These are phyloP conservation scores for Collichthys lucidus DNA, from an alignment of 2,113 vertebrate species.

Conservation along the genomic window DNA sequence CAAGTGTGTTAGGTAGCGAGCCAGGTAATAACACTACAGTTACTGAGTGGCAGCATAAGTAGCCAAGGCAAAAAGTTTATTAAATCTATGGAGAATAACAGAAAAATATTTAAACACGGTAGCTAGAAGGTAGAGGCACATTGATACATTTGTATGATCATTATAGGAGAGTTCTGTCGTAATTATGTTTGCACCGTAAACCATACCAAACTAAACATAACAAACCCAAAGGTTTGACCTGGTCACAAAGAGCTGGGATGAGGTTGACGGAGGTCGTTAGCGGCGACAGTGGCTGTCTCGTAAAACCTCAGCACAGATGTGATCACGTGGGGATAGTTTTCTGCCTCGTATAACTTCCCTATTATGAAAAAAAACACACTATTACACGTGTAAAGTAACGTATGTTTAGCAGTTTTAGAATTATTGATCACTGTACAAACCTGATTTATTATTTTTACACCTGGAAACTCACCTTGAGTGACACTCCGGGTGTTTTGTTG, in stretches of 20 bases:
- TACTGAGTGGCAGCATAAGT: constrained; percentile 7
- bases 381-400: not conserved
- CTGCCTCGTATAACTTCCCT: not conserved
- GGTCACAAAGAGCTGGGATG: not conserved
- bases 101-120: constrained; percentile 11
- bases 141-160: not conserved
- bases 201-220: not conserved
- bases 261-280: not conserved
- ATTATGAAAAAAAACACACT: not conserved
- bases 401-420: not conserved
- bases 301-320: not conserved
- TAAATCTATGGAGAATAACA: constrained; percentile 24
- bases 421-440: not conserved
- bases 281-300: not conserved
- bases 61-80: constrained; percentile 40
- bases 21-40: constrained; percentile 23
- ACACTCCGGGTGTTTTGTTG: not conserved
- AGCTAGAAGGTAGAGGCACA: not conserved
- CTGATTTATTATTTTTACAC: not conserved
- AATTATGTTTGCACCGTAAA: not conserved
- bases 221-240: not conserved
- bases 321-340: not conserved
- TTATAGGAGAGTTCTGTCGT: not conserved
- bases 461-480: not conserved
- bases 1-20: constrained; percentile 34